Evolutionary conservation across 35 echinoderm and acorn worm species (phyloP), one percentile per base, ranked within the genome.

Genomic region (Ptychodera flava): DNA sequence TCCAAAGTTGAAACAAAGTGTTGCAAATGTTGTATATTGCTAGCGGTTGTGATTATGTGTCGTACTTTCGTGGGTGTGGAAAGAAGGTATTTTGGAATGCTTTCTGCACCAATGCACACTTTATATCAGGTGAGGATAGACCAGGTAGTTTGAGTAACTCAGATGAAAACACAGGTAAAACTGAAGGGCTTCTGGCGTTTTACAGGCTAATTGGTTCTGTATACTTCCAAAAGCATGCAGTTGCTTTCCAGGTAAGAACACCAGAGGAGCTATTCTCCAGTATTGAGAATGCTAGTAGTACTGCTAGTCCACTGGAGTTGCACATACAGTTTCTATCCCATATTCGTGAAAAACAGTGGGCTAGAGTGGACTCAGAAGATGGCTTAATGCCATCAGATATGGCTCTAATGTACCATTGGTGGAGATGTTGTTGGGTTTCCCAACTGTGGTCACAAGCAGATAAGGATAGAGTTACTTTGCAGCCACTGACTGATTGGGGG

Each of bases 1-100:
- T 81, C 37, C 36, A 14, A 34, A 85, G 29, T 86, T 77, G 45
- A 12, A n/a, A 64, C 22, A 64, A 64, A 12, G 45, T 64, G 28
- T 75, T 89, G 16, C 91, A 93, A 33, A 81, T 93, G 35, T 33
- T 93, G 28, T 93, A 89, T 36, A 89, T 93, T 29, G 82, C 86
- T 36, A 85, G 81, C 80, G 91, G 91, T 6, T 93, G 87, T 89
- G 91, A 93, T 33, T 93, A 89, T 93, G 91, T 93, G 29, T 93
- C 91, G 0, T 89, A 85, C 76, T 93, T 93, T 36, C 85, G 79
- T 82, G 83, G 83, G 16, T 81, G 88, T 36, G 64, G 82, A 28
- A 93, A 92, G 37, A 85, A 83, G 35, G 53, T n/a, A 28, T 90
- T 90, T 36, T 30, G 85, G 16, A 83, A 90, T 36, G 89, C 84